Evolutionary conservation across 2,888 invertebrate species (phyloP).

Genomic region (Eupithecia abbreviata): DNA sequence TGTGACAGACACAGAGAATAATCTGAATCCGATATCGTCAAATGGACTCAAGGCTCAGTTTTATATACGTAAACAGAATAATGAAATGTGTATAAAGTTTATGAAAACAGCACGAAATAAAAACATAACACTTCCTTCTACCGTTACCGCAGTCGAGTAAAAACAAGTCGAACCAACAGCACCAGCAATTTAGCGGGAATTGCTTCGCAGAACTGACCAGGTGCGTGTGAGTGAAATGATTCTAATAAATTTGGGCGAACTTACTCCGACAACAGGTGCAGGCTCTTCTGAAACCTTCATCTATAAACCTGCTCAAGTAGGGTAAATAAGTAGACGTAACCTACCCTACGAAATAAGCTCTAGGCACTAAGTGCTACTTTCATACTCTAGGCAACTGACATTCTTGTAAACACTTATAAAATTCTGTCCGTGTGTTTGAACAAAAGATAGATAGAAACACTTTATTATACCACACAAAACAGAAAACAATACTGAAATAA

Average conservation of each 20-base stretch:
- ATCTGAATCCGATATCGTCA: too few relatives aligned
- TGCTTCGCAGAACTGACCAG: constrained; percentile 23
- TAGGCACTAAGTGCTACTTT: background rate
- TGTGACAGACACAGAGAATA: too few relatives aligned
- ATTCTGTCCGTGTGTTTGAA: background rate
- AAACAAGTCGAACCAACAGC: constrained; percentile 16
- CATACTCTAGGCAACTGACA: background rate
- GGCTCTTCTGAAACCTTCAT: background rate
- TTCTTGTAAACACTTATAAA: background rate
- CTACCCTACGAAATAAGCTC: background rate
- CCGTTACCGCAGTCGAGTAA: constrained; percentile 11
- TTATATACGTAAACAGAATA: background rate
- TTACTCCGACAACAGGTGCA: constrained; percentile 13
- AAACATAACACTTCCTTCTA: background rate
- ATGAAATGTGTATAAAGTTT: background rate
- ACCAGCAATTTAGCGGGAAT: constrained; percentile 23
- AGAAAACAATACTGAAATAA: too few relatives aligned
- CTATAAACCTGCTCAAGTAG: background rate
- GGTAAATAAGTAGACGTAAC: background rate
- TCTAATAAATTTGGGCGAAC: constrained; percentile 29
- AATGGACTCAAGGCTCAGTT: too few relatives aligned
- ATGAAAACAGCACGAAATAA: background rate
- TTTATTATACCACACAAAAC: too few relatives aligned
- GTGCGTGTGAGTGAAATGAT: constrained; percentile 31
- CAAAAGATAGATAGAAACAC: too few relatives aligned